phyloP scores from a whole-genome alignment of 2,797 vertebrate species.

The Manis javanica region DNA sequence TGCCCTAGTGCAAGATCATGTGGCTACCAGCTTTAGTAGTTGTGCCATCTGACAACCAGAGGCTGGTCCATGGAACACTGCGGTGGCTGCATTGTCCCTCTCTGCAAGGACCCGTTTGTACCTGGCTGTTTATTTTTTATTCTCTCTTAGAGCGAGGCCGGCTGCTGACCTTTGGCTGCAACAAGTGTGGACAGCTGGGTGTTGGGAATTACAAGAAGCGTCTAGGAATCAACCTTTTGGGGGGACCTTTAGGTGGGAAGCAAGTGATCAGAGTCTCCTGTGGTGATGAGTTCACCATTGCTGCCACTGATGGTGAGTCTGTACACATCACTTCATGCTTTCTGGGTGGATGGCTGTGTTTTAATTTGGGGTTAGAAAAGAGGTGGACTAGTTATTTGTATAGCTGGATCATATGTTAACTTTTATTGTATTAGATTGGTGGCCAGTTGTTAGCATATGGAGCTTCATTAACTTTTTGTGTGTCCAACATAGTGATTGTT shows the following conservation, averaged over 20 bases:
- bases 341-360: background rate
- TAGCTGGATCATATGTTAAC: background rate
- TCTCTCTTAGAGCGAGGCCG: conserved; percentile 92
- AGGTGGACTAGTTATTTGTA: background rate
- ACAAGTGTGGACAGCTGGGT: conserved; percentile 97
- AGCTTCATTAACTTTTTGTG: conserved; percentile 1
- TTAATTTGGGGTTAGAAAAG: conserved; percentile 26
- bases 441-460: background rate
- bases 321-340: background rate
- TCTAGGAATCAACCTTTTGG: conserved; percentile 94
- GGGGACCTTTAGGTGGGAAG: conserved; percentile 97
- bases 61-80: background rate
- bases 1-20: background rate
- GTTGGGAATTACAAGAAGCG: conserved; percentile 98
- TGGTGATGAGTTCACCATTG: conserved; percentile 98
- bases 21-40: background rate
- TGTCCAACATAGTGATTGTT: background rate
- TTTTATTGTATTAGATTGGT: background rate
- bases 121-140: conserved; percentile 60
- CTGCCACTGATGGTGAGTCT: conserved; percentile 95
- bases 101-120: background rate
- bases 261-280: conserved; percentile 96
- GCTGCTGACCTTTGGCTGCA: conserved; percentile 97
- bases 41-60: background rate
- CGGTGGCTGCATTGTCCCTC: background rate